Evolutionary conservation across 1,140 invertebrate genomes (phyloP).

Genomic region (Paraescarpia echinospica): DNA sequence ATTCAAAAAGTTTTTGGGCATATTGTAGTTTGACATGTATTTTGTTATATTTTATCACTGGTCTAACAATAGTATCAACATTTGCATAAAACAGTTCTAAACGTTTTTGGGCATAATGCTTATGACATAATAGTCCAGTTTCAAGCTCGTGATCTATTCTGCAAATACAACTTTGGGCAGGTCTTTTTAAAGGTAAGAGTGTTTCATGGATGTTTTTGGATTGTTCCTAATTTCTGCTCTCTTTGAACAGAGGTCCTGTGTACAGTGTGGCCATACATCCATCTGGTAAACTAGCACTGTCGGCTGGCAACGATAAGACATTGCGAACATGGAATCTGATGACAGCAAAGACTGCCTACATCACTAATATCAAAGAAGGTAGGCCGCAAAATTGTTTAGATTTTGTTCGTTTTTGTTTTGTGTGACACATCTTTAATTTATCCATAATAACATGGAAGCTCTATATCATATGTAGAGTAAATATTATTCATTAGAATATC

Average conservation of each 20-base stretch:
- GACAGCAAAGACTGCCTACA: slow-evolving; percentile 84
- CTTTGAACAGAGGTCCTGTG: slow-evolving; percentile 45
- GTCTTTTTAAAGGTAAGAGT: no score
- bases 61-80: no score
- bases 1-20: no score
- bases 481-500: no score
- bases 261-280: slow-evolving; percentile 71
- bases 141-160: no score
- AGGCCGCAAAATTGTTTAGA: neutral
- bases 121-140: no score
- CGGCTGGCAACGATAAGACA: slow-evolving; percentile 79
- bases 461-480: no score
- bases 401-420: neutral
- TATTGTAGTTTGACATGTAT: no score
- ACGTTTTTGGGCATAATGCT: no score
- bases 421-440: neutral
- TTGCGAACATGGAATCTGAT: slow-evolving; percentile 92
- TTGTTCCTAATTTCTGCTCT: neutral
- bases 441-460: neutral
- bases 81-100: no score
- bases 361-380: slow-evolving; percentile 73
- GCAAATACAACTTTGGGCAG: no score
- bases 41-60: no score
- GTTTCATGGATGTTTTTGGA: neutral
- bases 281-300: slow-evolving; percentile 83